These are phyloP conservation scores for Eupithecia subumbrata DNA, from an alignment of 2,888 invertebrate species.

Conservation along the genomic window DNA sequence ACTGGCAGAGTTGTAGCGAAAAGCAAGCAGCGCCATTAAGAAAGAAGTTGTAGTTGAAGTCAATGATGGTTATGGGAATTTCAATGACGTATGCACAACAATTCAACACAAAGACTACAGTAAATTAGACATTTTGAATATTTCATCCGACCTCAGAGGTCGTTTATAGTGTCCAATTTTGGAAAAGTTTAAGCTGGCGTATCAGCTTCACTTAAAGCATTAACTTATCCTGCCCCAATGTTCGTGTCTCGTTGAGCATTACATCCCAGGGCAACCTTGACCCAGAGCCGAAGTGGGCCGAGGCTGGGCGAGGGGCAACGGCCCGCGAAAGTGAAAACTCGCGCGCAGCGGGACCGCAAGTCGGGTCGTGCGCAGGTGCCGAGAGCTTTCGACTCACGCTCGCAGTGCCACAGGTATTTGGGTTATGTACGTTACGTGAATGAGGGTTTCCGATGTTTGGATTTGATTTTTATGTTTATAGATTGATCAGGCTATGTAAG, in stretches of 20 bases:
- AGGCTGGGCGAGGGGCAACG: constrained; percentile 64
- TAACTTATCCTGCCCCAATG: constrained; percentile 19
- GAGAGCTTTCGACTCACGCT: constrained; percentile 55
- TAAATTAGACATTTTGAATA: neutral
- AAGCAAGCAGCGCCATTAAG: no score
- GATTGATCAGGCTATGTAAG: neutral
- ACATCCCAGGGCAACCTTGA: constrained; percentile 60
- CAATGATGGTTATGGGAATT: neutral
- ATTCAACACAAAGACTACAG: neutral
- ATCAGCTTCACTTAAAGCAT: neutral
- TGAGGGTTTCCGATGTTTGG: constrained; percentile 14
- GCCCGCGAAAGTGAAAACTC: constrained; percentile 72
- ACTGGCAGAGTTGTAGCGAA: no score
- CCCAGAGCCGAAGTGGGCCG: constrained; percentile 62
- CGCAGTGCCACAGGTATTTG: constrained; percentile 46
- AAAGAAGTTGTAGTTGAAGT: no score
- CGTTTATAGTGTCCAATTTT: no score
- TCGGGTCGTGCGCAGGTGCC: constrained; percentile 45
- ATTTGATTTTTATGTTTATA: neutral
- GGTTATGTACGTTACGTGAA: constrained; percentile 42
- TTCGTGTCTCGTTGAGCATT: constrained; percentile 34
- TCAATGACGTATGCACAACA: neutral
- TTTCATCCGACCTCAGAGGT: neutral
- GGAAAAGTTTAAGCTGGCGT: neutral
- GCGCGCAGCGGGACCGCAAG: constrained; percentile 54